Percentiles rank a stretch among this genome's conserved stretches.
phyloP scores from a whole-genome alignment of 64 coral and sea anemone species.

The Anthopleura sola region DNA sequence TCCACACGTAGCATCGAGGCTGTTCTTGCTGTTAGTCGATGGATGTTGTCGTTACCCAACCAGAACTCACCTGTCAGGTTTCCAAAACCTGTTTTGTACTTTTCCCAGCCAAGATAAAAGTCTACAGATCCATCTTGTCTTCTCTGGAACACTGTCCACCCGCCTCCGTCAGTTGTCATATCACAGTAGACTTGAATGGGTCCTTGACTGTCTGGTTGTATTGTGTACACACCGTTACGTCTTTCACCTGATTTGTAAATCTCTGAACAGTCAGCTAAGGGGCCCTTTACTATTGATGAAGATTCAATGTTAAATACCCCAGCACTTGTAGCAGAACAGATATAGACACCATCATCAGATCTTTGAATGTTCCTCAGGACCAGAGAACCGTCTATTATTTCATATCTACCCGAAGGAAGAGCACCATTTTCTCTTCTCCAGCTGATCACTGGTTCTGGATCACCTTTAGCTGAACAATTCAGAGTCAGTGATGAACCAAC shows the following conservation, averaged over 20 bases:
- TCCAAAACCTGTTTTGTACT: conserved; percentile 1
- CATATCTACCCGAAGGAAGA: conserved; percentile 18
- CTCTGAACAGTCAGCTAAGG: background rate
- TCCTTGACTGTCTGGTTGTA: background rate
- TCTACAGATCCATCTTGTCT: conserved; percentile 12
- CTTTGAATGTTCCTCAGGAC: background rate
- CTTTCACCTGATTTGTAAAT: background rate
- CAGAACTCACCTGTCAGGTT: background rate
- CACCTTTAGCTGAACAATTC: conserved; percentile 41
- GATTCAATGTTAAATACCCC: background rate
- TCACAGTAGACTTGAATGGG: background rate
- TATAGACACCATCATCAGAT: conserved; percentile 37
- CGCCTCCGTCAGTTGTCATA: conserved; percentile 4
- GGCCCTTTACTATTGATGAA: background rate
- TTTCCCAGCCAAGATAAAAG: background rate
- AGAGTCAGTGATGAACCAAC: background rate
- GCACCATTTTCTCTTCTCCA: conserved; percentile 40
- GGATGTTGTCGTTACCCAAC: background rate
- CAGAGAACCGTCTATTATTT: background rate
- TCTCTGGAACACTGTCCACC: conserved; percentile 14
- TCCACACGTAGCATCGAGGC: background rate
- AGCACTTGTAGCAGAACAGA: conserved; percentile 38
- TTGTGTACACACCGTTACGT: conserved; percentile 18
- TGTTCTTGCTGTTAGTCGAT: background rate
- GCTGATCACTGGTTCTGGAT: conserved; percentile 48